Conservation (phyloP, 1,140 invertebrate species). For the Hyles vespertilio region DNA sequence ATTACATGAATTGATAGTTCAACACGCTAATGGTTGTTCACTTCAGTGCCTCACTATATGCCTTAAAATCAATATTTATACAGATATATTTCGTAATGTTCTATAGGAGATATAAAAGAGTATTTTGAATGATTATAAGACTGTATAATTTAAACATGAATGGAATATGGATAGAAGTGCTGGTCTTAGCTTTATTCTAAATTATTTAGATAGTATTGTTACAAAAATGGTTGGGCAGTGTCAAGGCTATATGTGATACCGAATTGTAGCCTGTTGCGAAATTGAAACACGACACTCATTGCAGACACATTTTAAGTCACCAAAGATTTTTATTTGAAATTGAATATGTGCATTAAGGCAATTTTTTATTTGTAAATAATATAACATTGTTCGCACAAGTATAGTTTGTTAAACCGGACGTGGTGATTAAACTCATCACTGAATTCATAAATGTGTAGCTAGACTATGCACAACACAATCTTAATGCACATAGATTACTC, state of each 20-base stretch:
- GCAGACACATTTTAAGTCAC: constrained; percentile 2
- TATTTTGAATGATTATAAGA: constrained; percentile 30
- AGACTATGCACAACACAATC: too few relatives aligned
- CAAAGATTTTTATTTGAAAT: too few relatives aligned
- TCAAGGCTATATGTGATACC: constrained; percentile 11
- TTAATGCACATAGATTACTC: too few relatives aligned
- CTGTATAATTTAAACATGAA: constrained; percentile 26
- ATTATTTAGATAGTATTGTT: constrained; percentile 26
- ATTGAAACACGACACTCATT: constrained; percentile 3
- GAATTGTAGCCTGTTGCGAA: constrained; percentile 7
- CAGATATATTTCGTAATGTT: constrained; percentile 6
- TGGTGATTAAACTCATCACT: too few relatives aligned
- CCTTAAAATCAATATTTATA: constrained; percentile 44
- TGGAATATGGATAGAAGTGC: constrained; percentile 37
- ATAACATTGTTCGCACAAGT: not conserved
- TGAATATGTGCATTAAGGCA: not conserved
- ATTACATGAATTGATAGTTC: constrained; percentile 7
- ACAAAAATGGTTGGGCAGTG: constrained; percentile 5
- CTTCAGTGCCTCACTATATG: constrained; percentile 62
- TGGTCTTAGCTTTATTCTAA: constrained; percentile 64
- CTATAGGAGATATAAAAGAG: constrained; percentile 24
- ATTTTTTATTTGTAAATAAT: constrained; percentile 1
- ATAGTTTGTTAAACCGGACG: too few relatives aligned
- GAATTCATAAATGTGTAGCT: too few relatives aligned
- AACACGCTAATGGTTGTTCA: constrained; percentile 39